Conservation (phyloP, 2,797 vertebrate genomes). For the Enoplosus armatus region DNA sequence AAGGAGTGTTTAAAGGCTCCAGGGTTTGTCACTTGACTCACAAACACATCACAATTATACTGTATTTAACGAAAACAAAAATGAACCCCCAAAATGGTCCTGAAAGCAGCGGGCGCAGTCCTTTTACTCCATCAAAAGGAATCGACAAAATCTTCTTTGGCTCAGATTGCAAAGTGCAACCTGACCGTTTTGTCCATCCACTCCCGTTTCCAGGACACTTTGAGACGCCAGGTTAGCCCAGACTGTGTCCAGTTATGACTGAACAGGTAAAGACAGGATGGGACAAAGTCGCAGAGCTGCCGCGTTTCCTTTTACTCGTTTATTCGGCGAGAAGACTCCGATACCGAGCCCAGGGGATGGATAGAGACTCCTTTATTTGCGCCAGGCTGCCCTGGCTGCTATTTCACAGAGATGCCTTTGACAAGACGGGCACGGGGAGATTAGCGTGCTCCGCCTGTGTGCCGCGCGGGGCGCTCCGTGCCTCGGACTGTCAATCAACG, state of each 20-base stretch:
- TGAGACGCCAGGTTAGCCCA: constrained; percentile 30
- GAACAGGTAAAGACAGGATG: constrained; percentile 38
- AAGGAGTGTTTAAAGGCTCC: constrained; percentile 13
- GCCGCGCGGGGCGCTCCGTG: constrained; percentile 67
- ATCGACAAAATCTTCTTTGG: constrained; percentile 20
- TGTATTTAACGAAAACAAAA: not conserved
- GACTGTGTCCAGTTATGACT: constrained; percentile 20
- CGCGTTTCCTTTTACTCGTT: constrained; percentile 41
- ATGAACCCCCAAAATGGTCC: constrained; percentile 21
- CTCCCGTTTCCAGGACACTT: constrained; percentile 43
- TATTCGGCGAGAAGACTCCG: constrained; percentile 30
- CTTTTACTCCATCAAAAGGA: constrained; percentile 55
- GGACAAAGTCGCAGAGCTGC: constrained; percentile 42
- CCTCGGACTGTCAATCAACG: constrained; percentile 74
- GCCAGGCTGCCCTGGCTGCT: constrained; percentile 60
- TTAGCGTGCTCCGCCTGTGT: constrained; percentile 64
- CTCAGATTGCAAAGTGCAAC: constrained; percentile 50
- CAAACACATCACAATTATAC: constrained; percentile 10
- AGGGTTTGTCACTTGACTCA: constrained; percentile 20
- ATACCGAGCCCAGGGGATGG: constrained; percentile 26
- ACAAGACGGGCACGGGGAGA: constrained; percentile 62
- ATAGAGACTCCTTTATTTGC: constrained; percentile 56
- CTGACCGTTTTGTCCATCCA: constrained; percentile 43
- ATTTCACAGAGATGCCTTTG: constrained; percentile 67
- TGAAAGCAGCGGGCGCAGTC: constrained; percentile 36